Evolutionary conservation across 2,888 invertebrate genomes (phyloP).

Genomic region (Monopis laevigella): DNA sequence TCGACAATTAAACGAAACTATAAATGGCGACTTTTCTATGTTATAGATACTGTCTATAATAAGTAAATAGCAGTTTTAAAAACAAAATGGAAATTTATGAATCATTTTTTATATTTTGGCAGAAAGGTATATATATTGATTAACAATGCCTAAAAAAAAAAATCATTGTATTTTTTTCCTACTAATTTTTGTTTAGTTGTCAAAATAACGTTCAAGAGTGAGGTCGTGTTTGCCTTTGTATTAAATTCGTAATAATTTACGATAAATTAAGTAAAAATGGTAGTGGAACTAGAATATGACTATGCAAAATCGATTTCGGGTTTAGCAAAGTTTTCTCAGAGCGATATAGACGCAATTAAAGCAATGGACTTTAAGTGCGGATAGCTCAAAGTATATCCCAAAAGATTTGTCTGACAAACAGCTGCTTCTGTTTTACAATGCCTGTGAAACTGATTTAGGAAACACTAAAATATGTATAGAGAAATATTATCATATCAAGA

Average conservation of each 20-base stretch:
- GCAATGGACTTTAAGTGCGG: constrained; percentile 54
- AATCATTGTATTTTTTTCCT: no score
- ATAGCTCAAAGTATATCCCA: constrained; percentile 57
- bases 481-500: constrained; percentile 67
- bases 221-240: constrained; percentile 26
- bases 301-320: constrained; percentile 45
- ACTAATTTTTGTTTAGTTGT: constrained; percentile 43
- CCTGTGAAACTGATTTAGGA: constrained; percentile 69
- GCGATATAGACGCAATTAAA: constrained; percentile 51
- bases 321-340: constrained; percentile 58
- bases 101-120: background rate
- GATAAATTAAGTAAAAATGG: constrained; percentile 34
- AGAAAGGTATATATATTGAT: no score
- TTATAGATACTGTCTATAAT: no score
- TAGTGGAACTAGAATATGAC: constrained; percentile 50
- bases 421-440: constrained; percentile 71
- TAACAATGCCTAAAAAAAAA: no score
- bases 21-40: no score
- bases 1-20: no score
- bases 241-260: constrained; percentile 32
- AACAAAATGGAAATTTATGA: no score
- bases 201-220: constrained; percentile 27
- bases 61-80: no score
- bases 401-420: constrained; percentile 68
- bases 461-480: constrained; percentile 71